Evolutionary conservation across 2,797 vertebrate species (phyloP), one percentile per base, ranked within the genome.

Genomic region (Schizothorax lantsangensis): DNA sequence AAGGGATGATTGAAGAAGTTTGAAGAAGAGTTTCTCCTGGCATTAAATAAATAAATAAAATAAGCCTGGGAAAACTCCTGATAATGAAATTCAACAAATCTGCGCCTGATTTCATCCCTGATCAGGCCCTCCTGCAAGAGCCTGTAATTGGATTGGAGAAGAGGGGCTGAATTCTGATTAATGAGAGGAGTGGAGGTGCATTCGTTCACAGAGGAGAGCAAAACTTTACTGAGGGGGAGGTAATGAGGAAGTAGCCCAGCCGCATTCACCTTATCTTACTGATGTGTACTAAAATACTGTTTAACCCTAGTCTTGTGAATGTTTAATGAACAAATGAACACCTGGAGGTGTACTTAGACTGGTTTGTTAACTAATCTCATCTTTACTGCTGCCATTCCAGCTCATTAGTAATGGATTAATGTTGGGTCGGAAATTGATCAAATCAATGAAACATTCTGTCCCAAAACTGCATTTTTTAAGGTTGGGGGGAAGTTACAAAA

Each of bases 71-170:
- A 45, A 49, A 86, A 71, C 17, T 71, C 68, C 40, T 72, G 77
- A 80, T 81, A 86, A 81, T 86, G 43, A 86, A 81, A 86, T 81
- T 86, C 66, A 86, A 86, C 77, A 72, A 80, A 86, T 86, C 26
- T 12, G 68, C 49, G n/a, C 21, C 84, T 72, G 84, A 81, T 80
- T 81, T 73, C 40, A 10, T 73, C 84, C 54, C 84, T 86, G 77
- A 86, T 81, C 77, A 80, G 68, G 68, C 9, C 69, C 68, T 62
- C 30, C 30, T 59, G 71, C 69, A 81, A 40, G 54, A 81, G 69
- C 40, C 43, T 81, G 54, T 86, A 81, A 86, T 86, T 86, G 79
- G 79, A 81, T 81, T 74, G 68, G 79, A 74, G 78, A 86, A 86
- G 84, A 86, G 78, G 54, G 26, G 52, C 84, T 73, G 69, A 74